A percentile compares a stretch with the other conserved stretches of the same genome.
phyloP scores from a whole-genome alignment of 2,888 invertebrate genomes.

The Sussaba pulchella region DNA sequence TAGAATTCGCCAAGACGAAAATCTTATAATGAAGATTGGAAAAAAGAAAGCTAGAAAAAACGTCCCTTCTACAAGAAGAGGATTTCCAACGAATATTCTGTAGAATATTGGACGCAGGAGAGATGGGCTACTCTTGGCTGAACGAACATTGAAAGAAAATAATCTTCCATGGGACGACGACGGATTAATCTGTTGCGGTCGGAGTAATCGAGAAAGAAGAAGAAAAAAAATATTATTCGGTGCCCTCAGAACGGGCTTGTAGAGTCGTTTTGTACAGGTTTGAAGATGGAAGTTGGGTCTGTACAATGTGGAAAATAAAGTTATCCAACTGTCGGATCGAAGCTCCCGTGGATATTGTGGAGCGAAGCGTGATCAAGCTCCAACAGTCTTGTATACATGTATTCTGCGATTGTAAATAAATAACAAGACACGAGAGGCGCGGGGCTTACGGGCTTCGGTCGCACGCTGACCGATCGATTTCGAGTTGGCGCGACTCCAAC shows the following conservation, averaged over 20 bases:
- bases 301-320: conserved; percentile 51
- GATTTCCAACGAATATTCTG: conserved; percentile 40
- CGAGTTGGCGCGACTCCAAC: conserved; percentile 72
- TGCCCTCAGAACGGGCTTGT: no score
- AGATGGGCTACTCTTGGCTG: conserved; percentile 9
- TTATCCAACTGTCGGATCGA: conserved; percentile 59
- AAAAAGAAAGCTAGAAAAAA: conserved; percentile 11
- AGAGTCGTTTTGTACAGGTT: background rate
- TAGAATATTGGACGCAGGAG: background rate
- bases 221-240: no score
- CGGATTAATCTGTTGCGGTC: conserved; percentile 54
- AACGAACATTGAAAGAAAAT: conserved; percentile 52
- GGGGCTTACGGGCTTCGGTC: conserved; percentile 68
- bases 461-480: conserved; percentile 74
- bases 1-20: conserved; percentile 15
- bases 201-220: conserved; percentile 26
- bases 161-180: conserved; percentile 53
- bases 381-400: conserved; percentile 66
- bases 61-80: conserved; percentile 16
- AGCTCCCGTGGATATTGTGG: conserved; percentile 9
- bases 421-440: conserved; percentile 70
- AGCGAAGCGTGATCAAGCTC: conserved; percentile 40
- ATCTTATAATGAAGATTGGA: conserved; percentile 15
- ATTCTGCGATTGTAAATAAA: conserved; percentile 74
- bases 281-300: conserved; percentile 17